Conservation (phyloP, 2,797 vertebrate genomes). For the Malacoraja senta region DNA sequence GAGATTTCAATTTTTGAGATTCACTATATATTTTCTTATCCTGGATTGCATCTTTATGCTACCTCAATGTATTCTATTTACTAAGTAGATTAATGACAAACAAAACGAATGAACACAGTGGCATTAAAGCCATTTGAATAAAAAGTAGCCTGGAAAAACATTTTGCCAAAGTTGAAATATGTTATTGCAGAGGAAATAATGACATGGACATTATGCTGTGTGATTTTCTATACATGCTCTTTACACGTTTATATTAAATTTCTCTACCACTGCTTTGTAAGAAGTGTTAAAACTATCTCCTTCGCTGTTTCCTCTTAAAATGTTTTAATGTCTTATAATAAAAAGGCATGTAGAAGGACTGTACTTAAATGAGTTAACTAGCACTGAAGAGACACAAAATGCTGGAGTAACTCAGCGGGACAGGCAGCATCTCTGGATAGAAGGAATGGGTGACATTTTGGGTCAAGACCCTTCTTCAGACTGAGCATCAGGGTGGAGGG, state of each 20-base stretch:
- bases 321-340: background rate
- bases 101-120: background rate
- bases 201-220: background rate
- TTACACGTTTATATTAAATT: background rate
- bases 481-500: too few species aligned
- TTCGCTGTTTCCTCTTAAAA: background rate
- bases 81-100: too few species aligned
- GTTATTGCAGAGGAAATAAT: background rate
- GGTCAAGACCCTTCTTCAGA: too few species aligned
- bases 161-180: background rate
- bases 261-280: background rate
- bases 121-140: background rate
- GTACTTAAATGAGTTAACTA: background rate
- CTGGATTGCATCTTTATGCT: too few species aligned
- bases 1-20: background rate
- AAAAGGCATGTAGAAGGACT: background rate
- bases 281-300: background rate
- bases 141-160: background rate
- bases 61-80: too few species aligned
- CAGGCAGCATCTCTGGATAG: too few species aligned
- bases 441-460: too few species aligned
- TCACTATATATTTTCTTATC: background rate
- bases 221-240: background rate
- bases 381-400: too few species aligned
- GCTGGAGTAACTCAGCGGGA: too few species aligned